phyloP scores from a whole-genome alignment of 2,888 invertebrate genomes.

The Antheraea yamamai region DNA sequence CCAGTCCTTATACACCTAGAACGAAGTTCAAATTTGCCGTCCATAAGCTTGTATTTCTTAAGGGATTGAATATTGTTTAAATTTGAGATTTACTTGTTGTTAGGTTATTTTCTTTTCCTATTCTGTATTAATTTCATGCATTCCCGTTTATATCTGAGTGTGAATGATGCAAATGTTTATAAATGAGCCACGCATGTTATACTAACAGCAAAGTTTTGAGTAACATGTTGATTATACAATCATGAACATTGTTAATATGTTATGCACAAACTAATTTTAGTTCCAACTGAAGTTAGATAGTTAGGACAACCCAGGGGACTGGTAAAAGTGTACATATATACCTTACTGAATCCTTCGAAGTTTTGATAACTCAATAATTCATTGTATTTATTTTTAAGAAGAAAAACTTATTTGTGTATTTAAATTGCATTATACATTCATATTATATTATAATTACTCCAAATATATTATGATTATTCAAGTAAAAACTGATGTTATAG shows the following conservation, averaged over 20 bases:
- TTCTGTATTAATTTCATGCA: too few relatives aligned
- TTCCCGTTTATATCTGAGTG: background rate
- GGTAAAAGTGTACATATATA: background rate
- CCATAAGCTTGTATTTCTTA: too few relatives aligned
- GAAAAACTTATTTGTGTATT: background rate
- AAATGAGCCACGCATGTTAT: background rate
- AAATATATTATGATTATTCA: background rate
- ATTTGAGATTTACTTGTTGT: too few relatives aligned
- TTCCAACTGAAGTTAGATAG: background rate
- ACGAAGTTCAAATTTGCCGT: too few relatives aligned
- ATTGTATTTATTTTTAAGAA: background rate
- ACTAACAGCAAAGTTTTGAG: background rate
- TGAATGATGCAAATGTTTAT: background rate
- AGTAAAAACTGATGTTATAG: too few relatives aligned
- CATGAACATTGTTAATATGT: background rate
- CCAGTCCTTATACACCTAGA: too few relatives aligned
- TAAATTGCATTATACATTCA: background rate
- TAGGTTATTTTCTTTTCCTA: too few relatives aligned
- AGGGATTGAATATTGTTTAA: too few relatives aligned
- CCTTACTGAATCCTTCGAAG: background rate
- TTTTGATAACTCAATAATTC: background rate
- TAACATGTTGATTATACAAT: background rate
- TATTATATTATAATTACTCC: background rate
- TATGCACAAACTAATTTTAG: conserved; percentile 8
- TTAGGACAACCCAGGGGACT: conserved; percentile 1